Conservation (phyloP, 2,888 invertebrate genomes). For the Chloroclysta siterata region DNA sequence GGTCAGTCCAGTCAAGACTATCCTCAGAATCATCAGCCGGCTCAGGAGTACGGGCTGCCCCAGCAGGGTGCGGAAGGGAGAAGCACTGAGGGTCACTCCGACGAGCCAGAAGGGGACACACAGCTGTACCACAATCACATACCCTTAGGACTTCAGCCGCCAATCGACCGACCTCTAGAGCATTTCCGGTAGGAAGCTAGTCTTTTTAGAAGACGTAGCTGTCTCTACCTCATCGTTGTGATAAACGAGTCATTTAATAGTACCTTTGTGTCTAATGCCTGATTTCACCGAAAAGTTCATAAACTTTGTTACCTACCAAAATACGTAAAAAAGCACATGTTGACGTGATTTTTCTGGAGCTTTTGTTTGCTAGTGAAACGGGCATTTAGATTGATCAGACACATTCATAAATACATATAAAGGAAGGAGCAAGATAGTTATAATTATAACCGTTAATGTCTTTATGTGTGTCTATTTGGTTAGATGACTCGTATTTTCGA, state of each 20-base stretch:
- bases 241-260: conserved; percentile 40
- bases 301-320: background rate
- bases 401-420: too few relatives aligned
- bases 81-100: conserved; percentile 54
- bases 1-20: conserved; percentile 50
- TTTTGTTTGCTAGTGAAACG: too few relatives aligned
- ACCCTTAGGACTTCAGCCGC: conserved; percentile 75
- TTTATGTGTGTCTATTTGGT: background rate
- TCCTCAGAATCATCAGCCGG: conserved; percentile 50
- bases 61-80: conserved; percentile 71
- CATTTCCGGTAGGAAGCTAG: conserved; percentile 71
- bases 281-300: background rate
- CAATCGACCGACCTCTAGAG: conserved; percentile 75
- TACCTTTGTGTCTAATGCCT: conserved; percentile 13
- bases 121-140: conserved; percentile 76
- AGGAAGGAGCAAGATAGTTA: too few relatives aligned
- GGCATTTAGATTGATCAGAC: too few relatives aligned
- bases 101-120: conserved; percentile 44
- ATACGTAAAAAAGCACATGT: background rate
- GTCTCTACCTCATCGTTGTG: conserved; percentile 49
- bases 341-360: too few relatives aligned
- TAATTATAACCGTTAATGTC: too few relatives aligned
- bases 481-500: background rate
- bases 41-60: conserved; percentile 66
- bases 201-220: conserved; percentile 20